Percentiles rank a stretch among this genome's conserved stretches.
Conservation (phyloP, 2,888 invertebrate species). For the Oscheius myriophilus region DNA sequence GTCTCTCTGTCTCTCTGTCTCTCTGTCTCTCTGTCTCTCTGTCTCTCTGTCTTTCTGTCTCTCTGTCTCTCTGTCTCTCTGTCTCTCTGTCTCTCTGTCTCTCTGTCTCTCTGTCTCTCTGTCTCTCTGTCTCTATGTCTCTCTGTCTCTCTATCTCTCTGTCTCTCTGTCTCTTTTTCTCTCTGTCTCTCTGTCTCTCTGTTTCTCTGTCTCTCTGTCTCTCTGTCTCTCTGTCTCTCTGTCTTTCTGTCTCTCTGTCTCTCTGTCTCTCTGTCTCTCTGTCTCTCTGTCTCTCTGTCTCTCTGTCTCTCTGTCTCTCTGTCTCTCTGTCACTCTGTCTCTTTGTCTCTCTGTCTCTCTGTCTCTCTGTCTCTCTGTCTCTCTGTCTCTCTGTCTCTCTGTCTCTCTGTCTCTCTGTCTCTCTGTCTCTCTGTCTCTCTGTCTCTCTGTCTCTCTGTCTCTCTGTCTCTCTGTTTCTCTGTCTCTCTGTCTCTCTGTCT, state of each 20-base stretch:
- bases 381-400: background rate
- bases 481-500: slow-evolving; percentile 72
- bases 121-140: slow-evolving; percentile 80
- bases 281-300: slow-evolving; percentile 71
- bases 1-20: too few species aligned
- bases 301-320: too few species aligned
- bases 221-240: background rate
- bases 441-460: too few species aligned
- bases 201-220: slow-evolving; percentile 72
- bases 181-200: background rate
- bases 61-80: background rate
- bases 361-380: background rate
- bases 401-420: background rate
- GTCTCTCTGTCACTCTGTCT: background rate
- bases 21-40: background rate
- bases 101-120: background rate
- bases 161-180: background rate
- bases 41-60: slow-evolving; percentile 72
- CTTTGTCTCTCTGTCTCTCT: slow-evolving; percentile 72
- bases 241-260: background rate
- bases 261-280: slow-evolving; percentile 52
- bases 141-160: background rate
- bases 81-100: background rate
- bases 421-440: slow-evolving; percentile 72
- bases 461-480: background rate